These are phyloP conservation scores for Hemaris fuciformis DNA, from an alignment of 2,888 invertebrate genomes.

Conservation along the genomic window DNA sequence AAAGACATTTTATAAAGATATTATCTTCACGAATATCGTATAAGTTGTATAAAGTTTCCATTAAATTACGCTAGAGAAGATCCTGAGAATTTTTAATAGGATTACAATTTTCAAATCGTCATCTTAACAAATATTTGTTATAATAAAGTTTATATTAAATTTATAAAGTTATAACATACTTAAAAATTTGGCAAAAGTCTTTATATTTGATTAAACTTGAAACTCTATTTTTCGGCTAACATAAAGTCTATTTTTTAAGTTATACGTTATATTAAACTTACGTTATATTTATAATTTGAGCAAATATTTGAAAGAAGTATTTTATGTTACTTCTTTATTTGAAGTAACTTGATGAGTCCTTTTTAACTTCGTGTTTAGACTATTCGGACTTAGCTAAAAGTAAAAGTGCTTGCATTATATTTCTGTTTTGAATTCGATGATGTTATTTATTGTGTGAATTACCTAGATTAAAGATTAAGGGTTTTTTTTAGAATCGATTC, in stretches of 20 bases:
- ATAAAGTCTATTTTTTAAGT: neutral
- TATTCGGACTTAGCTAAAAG: no score
- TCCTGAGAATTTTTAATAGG: neutral
- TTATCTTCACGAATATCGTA: neutral
- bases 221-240: neutral
- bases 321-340: no score
- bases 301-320: neutral
- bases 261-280: no score
- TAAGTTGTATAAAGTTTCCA: neutral
- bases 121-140: neutral
- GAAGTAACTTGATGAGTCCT: no score
- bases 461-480: no score
- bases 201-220: neutral
- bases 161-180: neutral
- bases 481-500: no score
- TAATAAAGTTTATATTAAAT: neutral
- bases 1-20: neutral
- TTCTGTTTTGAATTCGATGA: no score
- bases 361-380: no score
- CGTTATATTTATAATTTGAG: no score
- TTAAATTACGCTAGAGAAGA: neutral
- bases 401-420: no score
- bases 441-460: no score
- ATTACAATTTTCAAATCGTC: neutral
- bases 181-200: neutral